Conservation (phyloP, 2,113 vertebrate species). For the Nannobrachium achirus region DNA sequence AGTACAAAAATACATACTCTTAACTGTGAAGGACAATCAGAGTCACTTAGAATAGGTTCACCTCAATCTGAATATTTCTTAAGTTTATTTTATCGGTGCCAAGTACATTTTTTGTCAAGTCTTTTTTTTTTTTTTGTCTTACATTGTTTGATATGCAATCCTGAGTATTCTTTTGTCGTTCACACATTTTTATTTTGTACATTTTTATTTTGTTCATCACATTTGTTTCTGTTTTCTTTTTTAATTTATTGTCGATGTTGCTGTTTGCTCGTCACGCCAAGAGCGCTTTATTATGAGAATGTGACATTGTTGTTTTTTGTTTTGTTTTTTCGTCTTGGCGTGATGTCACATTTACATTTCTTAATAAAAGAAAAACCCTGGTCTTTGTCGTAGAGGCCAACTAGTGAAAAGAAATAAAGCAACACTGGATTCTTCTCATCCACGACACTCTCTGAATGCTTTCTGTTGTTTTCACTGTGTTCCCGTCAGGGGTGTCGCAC, state of each 20-base stretch:
- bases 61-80: constrained; percentile 70
- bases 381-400: constrained; percentile 65
- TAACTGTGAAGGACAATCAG: constrained; percentile 84
- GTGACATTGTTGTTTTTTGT: constrained; percentile 62
- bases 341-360: constrained; percentile 75
- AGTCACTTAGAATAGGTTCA: constrained; percentile 72
- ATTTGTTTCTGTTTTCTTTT: constrained; percentile 45
- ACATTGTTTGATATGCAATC: constrained; percentile 77
- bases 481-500: too few species aligned
- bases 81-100: constrained; percentile 78
- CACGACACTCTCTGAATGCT: constrained; percentile 62
- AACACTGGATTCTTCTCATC: constrained; percentile 78
- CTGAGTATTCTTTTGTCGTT: constrained; percentile 72
- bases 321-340: constrained; percentile 64
- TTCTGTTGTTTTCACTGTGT: constrained; percentile 35
- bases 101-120: constrained; percentile 73
- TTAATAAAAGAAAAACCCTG: constrained; percentile 71
- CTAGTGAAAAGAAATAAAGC: constrained; percentile 77
- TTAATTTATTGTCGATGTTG: constrained; percentile 82
- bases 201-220: constrained; percentile 69
- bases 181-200: constrained; percentile 46
- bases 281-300: constrained; percentile 78
- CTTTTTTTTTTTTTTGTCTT: constrained; percentile 48
- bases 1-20: constrained; percentile 60
- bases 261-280: constrained; percentile 77